Base-by-base conservation (phyloP, 2,888 invertebrate species). In the Allolobophora icterica region DNA sequence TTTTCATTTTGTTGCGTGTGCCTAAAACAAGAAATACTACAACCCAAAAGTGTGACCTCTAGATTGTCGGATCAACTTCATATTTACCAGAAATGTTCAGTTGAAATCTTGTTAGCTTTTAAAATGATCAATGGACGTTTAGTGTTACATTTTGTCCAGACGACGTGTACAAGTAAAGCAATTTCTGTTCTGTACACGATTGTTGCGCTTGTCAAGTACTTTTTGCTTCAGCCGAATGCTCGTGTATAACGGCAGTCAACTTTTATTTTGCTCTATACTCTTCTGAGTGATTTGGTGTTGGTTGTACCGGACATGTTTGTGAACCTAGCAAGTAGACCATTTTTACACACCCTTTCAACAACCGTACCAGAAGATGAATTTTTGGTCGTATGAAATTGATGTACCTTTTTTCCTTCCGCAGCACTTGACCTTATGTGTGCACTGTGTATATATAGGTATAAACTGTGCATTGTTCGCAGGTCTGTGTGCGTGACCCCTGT, bases 321-420 rank as follows among this genome's bases (percentile, higher is more conserved):
- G 8, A 71, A n/a, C n/a, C 30, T n/a, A 8, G n/a, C 30, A n/a
- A n/a, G 71, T n/a, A 52, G 52, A 52, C 24, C 1, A 6, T n/a
- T 71, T 71, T 71, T 71, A 71, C n/a, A n/a, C 71, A 71, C 71
- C 71, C 71, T 71, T 71, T 71, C 71, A 71, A n/a, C 17, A n/a
- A 17, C 71, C 11, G 30, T n/a, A 71, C n/a, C 1, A 71, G 71
- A n/a, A 5, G 71, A 52, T 0, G 71, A 71, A n/a, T 6, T 71
- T 71, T 13, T n/a, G 71, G 71, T 71, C 71, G n/a, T 71, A n/a
- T 71, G 30, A 71, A 71, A 71, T 0, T 30, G n/a, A 71, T 71
- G 30, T 71, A 8, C 30, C 3, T 30, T 71, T n/a, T 71, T 71
- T 71, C 71, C 71, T 71, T 71, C 30, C 71, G n/a, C 71, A 71